Conservation (phyloP, 2,113 vertebrate genomes). For the Cisticola juncidis region DNA sequence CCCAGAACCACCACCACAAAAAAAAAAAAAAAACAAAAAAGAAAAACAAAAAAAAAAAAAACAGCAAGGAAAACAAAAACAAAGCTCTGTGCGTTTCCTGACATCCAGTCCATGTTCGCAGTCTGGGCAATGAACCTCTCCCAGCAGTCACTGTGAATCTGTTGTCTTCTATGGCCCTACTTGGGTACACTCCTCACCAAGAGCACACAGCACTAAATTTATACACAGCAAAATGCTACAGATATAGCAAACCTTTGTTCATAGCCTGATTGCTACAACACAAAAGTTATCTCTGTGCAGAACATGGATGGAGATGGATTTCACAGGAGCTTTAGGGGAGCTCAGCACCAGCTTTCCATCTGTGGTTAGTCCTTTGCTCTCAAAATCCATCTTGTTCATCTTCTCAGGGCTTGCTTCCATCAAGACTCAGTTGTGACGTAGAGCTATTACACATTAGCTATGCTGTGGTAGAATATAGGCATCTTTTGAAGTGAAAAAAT, state of each 20-base stretch:
- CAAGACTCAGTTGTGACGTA: background rate
- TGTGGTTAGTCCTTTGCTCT: background rate
- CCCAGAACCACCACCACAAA: background rate
- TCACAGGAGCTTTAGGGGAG: background rate
- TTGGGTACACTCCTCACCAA: background rate
- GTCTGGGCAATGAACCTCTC: background rate
- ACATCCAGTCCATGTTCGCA: accelerated
- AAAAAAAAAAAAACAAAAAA: background rate
- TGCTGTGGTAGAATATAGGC: background rate
- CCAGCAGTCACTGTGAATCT: background rate
- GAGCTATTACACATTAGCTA: background rate
- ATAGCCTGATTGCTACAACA: background rate
- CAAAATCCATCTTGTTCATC: background rate
- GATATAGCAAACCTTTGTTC: background rate
- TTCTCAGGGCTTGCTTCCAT: background rate
- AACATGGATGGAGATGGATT: background rate
- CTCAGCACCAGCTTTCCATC: background rate
- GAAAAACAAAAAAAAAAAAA: background rate
- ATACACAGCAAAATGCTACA: background rate
- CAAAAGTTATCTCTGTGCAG: background rate
- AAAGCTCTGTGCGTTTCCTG: background rate
- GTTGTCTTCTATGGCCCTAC: background rate
- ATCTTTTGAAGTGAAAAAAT: background rate
- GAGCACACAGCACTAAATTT: background rate
- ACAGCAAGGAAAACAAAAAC: background rate